Base-by-base conservation (phyloP, 2,888 invertebrate species). In the Epistrophe grossulariae region DNA sequence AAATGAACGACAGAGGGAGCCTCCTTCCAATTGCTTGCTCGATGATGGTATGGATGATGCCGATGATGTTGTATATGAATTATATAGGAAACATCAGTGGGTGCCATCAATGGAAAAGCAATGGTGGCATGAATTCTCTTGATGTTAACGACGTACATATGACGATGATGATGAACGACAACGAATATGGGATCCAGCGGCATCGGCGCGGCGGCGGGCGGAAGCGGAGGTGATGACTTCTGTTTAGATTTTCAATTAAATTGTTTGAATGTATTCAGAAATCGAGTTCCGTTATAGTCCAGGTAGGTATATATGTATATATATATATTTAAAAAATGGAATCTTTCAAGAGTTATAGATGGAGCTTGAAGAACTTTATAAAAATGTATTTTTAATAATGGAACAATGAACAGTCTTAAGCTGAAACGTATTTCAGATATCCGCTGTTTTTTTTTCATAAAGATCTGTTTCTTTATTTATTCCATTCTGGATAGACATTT, bases 191-290 rank as follows among this genome's bases (percentile, higher is more conserved):
- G 9, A 59, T 15, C n/a, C 15, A 55, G 24, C 24, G 13, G 31
- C 1, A 0, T 13, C 8, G 24, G 24, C 11, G 19, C 8, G 24
- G 24, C 11, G 35, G 24, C 2, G 3, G 24, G 24, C 24, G 24
- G 24, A 24, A 24, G 24, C 24, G 3, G 43, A 40, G 59, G 55
- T 52, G 64, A 66, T 64, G 78, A 50, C 43, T 76, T 79, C 83
- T 87, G 83, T 87, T 87, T 87, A 87, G 87, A 48, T 87, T 83
- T 87, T 59, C 87, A 87, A 87, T 87, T 87, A 79, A 83, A 83
- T 43, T 83, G 79, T 83, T 87, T 83, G 81, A 81, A 73, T 85
- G 77, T 52, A 80, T 72, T 68, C 31, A 52, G 66, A 43, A 71
- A 64, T 35, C 38, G 11, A 17, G 24, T 24, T 31, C 31, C 7